A percentile compares a stretch with the other conserved stretches of the same genome.
Evolutionary conservation across 2,113 vertebrate species (phyloP).

Genomic region (Macaca nemestrina): DNA sequence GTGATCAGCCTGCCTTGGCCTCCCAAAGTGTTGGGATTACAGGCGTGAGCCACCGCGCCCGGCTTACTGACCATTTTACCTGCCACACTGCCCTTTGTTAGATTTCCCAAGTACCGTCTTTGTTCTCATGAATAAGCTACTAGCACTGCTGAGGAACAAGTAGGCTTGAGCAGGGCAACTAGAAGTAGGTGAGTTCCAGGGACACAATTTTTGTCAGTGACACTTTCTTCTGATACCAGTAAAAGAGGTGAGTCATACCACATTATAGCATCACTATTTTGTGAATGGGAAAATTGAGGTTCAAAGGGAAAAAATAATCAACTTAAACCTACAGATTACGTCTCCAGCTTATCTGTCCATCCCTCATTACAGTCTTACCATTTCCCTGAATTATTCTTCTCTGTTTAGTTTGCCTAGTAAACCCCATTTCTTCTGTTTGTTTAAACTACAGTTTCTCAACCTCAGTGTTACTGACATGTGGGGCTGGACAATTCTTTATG

Average conservation of each 20-base stretch:
- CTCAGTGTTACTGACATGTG: background rate
- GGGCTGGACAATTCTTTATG: background rate
- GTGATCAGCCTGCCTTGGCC: too few relatives aligned
- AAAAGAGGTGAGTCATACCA: constrained; percentile 10
- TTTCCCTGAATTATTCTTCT: background rate
- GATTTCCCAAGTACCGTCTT: background rate
- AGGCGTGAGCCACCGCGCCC: too few relatives aligned
- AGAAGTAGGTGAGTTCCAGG: background rate
- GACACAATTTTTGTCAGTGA: background rate
- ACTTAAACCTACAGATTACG: background rate
- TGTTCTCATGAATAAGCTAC: background rate
- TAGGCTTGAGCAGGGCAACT: background rate
- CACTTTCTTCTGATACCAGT: background rate
- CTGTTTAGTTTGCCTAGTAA: background rate
- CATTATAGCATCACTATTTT: background rate
- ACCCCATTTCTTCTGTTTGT: background rate
- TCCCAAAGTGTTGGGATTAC: too few relatives aligned
- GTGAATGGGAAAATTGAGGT: background rate
- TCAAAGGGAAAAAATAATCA: constrained; percentile 10
- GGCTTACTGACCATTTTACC: too few relatives aligned
- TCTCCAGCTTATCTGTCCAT: background rate
- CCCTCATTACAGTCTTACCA: background rate
- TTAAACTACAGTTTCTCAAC: background rate
- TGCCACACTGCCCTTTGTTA: background rate
- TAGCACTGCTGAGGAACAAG: background rate